Base-by-base conservation (phyloP, 1,140 invertebrate species). In the Drosophila bocki region DNA sequence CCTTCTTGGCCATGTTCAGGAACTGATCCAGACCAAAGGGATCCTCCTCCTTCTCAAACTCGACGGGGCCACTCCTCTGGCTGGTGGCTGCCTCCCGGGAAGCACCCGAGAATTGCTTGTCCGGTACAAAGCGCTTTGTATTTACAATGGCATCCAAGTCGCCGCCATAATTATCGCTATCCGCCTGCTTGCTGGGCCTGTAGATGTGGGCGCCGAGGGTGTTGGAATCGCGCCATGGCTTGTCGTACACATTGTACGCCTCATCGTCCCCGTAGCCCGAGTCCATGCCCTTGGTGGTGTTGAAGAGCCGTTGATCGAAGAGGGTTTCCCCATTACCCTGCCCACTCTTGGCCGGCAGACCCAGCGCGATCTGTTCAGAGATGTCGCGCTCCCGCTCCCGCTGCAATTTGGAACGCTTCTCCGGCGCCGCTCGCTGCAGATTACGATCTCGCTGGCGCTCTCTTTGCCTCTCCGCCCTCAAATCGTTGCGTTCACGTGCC, bases 221-320 rank as follows among this genome's bases (percentile, higher is more conserved):
- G 71, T 96, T 96, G 19, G 96, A 94, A 82, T 97, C 96, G 58
- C 97, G 95, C 97, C 97, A 98, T 1, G 97, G 97, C 93, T 99
- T 98, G 93, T 99, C 98, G 93, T 99, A 99, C 0, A 99, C 98
- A 93, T 97, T 98, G 93, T 99, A 99, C 0, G 97, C 97, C 86
- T 99, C 99, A 84, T 99, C 99, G 88, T 99, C 98, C 6, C 96
- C 98, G 94, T 98, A 99, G 8, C 99, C 99, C 90, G 96, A 97
- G 88, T 98, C 98, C 95, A 99, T 96, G 54, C 99, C 99, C 93
- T 98, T 98, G 41, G 95, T 96, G 75, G 98, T 98, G 91, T 99
- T 99, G 92, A 99, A 99, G 4, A 99, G 94, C 53, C 99, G 94
- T 83, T 99, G 97, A 94, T 99, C 99, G 93, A 99, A 99, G 92